Evolutionary conservation across 2,888 invertebrate species (phyloP).

Genomic region (Smittia sp.): DNA sequence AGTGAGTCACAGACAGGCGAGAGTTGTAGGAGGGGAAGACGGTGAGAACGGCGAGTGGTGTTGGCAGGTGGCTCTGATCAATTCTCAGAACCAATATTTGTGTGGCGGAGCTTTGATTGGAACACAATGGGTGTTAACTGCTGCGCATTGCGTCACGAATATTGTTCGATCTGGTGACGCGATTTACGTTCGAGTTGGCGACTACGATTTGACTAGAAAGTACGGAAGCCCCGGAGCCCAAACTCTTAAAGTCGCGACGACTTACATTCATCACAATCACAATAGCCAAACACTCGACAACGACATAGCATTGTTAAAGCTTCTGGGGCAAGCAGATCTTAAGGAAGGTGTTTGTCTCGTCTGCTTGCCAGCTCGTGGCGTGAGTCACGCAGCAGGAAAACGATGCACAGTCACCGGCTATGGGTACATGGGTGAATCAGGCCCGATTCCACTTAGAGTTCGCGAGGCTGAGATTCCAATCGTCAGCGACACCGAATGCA

Average conservation of each 20-base stretch:
- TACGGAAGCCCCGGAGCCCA: constrained; percentile 90
- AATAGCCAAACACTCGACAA: constrained; percentile 92
- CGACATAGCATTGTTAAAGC: constrained; percentile 86
- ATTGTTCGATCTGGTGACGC: constrained; percentile 92
- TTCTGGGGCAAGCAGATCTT: constrained; percentile 84
- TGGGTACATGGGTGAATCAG: constrained; percentile 94
- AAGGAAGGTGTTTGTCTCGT: constrained; percentile 75
- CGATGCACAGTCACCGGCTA: constrained; percentile 91
- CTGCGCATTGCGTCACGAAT: constrained; percentile 91
- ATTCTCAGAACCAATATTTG: constrained; percentile 88
- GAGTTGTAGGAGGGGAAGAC: constrained; percentile 88
- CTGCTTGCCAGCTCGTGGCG: constrained; percentile 84
- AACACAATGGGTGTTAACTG: constrained; percentile 91
- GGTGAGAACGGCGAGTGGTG: constrained; percentile 92
- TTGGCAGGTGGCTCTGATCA: constrained; percentile 92
- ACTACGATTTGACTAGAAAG: constrained; percentile 85
- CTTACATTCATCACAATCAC: constrained; percentile 94
- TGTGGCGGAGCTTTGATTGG: constrained; percentile 89
- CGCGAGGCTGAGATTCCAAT: constrained; percentile 89
- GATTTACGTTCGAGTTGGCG: constrained; percentile 89
- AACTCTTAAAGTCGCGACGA: constrained; percentile 85
- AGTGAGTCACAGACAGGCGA: constrained; percentile 46
- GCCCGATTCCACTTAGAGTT: constrained; percentile 85
- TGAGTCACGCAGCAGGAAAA: constrained; percentile 84
- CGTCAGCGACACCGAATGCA: constrained; percentile 88